phyloP scores from a whole-genome alignment of 2,888 invertebrate genomes.

The Neoascia interrupta region DNA sequence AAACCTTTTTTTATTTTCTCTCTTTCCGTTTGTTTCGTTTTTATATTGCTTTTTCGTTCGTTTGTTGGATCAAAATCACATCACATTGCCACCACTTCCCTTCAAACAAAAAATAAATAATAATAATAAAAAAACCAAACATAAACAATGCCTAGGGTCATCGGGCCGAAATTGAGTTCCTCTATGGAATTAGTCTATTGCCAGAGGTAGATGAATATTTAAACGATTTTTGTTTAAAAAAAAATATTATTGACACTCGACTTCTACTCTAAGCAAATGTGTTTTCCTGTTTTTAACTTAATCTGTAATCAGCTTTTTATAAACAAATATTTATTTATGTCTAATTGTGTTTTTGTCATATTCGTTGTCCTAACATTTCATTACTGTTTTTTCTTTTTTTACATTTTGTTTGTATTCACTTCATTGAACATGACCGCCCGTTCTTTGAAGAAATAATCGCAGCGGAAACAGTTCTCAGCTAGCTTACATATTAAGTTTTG shows the following conservation, averaged over 20 bases:
- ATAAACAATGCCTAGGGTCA: conserved; percentile 86
- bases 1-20: conserved; percentile 59
- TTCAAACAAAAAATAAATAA: conserved; percentile 46
- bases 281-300: conserved; percentile 51
- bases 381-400: conserved; percentile 2
- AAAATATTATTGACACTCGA: conserved; percentile 50
- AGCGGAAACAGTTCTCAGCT: too few species aligned
- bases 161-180: conserved; percentile 95
- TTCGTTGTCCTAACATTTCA: conserved; percentile 64
- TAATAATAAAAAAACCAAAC: conserved; percentile 39
- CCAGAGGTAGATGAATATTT: conserved; percentile 86
- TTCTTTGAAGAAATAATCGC: too few species aligned
- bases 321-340: conserved; percentile 6
- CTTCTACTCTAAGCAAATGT: conserved; percentile 56
- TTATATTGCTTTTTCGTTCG: conserved; percentile 67
- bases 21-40: conserved; percentile 69
- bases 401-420: not conserved
- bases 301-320: conserved; percentile 43
- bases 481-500: too few species aligned
- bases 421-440: conserved; percentile 1
- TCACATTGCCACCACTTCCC: conserved; percentile 61
- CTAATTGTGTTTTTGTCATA: conserved; percentile 55
- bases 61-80: conserved; percentile 62
- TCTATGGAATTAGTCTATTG: conserved; percentile 83
- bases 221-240: conserved; percentile 31